Percentiles rank a stretch among this genome's conserved stretches.
phyloP scores from a whole-genome alignment of 2,113 vertebrate genomes.

The Amblyopsis rosae region DNA sequence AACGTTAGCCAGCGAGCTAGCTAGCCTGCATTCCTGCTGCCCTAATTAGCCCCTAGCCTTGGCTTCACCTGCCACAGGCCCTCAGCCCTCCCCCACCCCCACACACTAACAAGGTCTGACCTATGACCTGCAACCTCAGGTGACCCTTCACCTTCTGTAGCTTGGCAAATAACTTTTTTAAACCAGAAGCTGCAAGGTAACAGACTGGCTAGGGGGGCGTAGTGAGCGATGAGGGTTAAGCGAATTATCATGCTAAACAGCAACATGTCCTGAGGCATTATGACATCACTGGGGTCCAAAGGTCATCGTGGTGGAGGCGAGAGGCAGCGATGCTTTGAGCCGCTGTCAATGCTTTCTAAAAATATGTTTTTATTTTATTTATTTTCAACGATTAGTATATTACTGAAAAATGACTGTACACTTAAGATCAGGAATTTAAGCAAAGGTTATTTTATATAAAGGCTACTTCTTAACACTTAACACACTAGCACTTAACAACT shows the following conservation, averaged over 20 bases:
- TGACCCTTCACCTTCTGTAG: slow-evolving; percentile 31
- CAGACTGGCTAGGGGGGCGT: slow-evolving; percentile 16
- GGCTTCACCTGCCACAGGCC: slow-evolving; percentile 64
- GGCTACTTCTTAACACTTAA: no score
- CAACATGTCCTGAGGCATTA: slow-evolving; percentile 8
- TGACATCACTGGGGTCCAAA: slow-evolving; percentile 5
- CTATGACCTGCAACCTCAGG: slow-evolving; percentile 55
- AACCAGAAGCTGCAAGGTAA: slow-evolving; percentile 25
- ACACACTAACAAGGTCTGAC: slow-evolving; percentile 31
- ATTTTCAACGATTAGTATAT: no score
- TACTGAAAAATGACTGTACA: no score
- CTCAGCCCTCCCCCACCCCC: not conserved
- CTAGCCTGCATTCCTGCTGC: slow-evolving; percentile 48
- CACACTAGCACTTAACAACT: no score
- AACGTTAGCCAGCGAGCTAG: slow-evolving; percentile 30
- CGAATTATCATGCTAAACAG: slow-evolving; percentile 14
- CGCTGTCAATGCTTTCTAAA: no score
- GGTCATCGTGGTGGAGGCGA: slow-evolving; percentile 16
- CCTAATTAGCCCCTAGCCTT: slow-evolving; percentile 68
- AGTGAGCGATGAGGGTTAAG: slow-evolving; percentile 43
- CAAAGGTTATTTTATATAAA: no score
- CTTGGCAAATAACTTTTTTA: slow-evolving; percentile 53
- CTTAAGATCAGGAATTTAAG: no score
- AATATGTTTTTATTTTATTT: no score
- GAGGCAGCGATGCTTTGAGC: not conserved